These are phyloP conservation scores for Whitmania pigra DNA, from an alignment of 1,140 invertebrate genomes.

Conservation along the genomic window DNA sequence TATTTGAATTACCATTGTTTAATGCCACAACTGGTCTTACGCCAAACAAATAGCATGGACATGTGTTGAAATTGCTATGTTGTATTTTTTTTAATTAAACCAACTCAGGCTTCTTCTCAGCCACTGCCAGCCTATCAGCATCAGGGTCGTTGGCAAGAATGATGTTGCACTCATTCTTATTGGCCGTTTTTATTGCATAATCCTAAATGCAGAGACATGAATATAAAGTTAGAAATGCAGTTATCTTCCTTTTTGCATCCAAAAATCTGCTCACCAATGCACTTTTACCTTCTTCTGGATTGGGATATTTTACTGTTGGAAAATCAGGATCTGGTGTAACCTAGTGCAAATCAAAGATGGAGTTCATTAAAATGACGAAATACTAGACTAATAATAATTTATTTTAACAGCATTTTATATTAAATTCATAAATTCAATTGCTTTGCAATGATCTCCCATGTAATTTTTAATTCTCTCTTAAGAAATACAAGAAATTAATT, in stretches of 20 bases:
- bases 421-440: not conserved
- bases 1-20: no score
- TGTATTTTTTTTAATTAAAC: not conserved
- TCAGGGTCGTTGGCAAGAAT: slow-evolving; percentile 97
- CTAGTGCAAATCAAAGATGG: slow-evolving; percentile 47
- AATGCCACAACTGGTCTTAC: no score
- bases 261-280: slow-evolving; percentile 50
- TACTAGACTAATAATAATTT: not conserved
- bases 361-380: no score
- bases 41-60: no score
- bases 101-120: slow-evolving; percentile 49
- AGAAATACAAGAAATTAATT: not conserved
- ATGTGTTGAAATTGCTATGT: no score
- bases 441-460: not conserved
- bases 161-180: slow-evolving; percentile 54
- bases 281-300: slow-evolving; percentile 89
- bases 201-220: slow-evolving; percentile 38
- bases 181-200: slow-evolving; percentile 70
- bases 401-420: not conserved
- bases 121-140: slow-evolving; percentile 85
- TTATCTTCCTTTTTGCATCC: not conserved
- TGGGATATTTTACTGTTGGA: slow-evolving; percentile 89
- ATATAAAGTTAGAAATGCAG: not conserved
- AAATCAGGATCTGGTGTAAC: slow-evolving; percentile 87
- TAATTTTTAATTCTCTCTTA: not conserved